These are phyloP conservation scores for Gastrophryne carolinensis DNA, from an alignment of 2,797 vertebrate genomes.

Conservation along the genomic window DNA sequence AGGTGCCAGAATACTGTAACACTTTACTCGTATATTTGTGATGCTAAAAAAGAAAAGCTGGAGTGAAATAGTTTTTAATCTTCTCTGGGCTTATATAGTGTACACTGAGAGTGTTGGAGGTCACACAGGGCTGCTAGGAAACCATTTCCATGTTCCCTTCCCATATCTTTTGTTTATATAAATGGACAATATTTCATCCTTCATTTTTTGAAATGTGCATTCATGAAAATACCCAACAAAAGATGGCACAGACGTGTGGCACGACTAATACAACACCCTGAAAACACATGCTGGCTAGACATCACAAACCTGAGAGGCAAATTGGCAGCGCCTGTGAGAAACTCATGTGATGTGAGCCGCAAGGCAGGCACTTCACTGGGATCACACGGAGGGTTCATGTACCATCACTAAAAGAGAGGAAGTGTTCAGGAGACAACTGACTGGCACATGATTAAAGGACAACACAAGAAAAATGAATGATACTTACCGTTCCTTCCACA, in stretches of 20 bases:
- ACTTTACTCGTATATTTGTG: too few species aligned
- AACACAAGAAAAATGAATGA: too few species aligned
- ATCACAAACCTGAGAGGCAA: neutral
- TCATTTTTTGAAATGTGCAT: conserved; percentile 18
- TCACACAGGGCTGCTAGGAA: neutral
- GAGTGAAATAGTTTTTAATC: too few species aligned
- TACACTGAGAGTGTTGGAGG: neutral
- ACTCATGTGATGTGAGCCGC: neutral
- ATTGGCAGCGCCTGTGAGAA: conserved; percentile 34
- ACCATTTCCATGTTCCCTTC: conserved; percentile 3
- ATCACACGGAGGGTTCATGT: neutral
- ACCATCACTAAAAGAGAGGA: too few species aligned
- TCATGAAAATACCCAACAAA: conserved; percentile 40
- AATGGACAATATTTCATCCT: conserved; percentile 20
- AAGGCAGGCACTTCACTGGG: neutral
- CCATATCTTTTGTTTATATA: conserved; percentile 25
- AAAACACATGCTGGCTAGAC: conserved; percentile 46
- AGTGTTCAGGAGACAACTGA: too few species aligned
- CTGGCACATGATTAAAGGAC: too few species aligned
- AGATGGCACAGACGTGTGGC: conserved; percentile 41
- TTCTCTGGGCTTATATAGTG: neutral
- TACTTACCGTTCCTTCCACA: too few species aligned
- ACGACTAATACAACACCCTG: conserved; percentile 31
- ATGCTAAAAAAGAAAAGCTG: too few species aligned
- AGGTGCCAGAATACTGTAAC: too few species aligned